Percentiles rank a stretch among this genome's conserved stretches.
phyloP scores from a whole-genome alignment of 2,113 vertebrate genomes.

The Sturnus vulgaris region DNA sequence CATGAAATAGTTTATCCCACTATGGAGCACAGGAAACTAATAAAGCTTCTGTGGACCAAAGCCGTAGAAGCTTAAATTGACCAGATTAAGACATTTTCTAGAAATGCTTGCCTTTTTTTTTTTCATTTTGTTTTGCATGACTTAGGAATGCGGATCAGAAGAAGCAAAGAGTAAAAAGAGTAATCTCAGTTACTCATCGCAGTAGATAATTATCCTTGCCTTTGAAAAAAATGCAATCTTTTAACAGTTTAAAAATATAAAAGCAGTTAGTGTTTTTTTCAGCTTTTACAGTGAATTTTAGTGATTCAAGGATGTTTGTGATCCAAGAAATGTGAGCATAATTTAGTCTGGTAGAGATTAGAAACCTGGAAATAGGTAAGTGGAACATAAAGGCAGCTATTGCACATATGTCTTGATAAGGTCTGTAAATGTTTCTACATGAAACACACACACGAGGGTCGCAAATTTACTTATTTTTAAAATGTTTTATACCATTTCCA shows the following conservation, averaged over 20 bases:
- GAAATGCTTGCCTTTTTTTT: neutral
- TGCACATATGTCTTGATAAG: neutral
- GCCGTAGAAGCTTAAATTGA: slow-evolving; percentile 15
- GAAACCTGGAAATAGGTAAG: neutral
- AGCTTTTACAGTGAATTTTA: neutral
- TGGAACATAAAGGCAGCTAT: neutral
- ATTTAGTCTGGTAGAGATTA: neutral
- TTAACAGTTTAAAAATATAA: neutral
- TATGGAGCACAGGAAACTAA: slow-evolving; percentile 28
- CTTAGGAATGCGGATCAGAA: neutral
- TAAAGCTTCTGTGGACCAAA: slow-evolving; percentile 25
- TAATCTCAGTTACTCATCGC: neutral
- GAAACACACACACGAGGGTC: neutral
- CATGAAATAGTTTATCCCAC: slow-evolving; percentile 56
- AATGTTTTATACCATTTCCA: neutral
- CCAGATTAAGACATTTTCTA: slow-evolving; percentile 39
- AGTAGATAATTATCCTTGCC: neutral
- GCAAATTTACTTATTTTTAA: neutral
- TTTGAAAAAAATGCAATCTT: neutral
- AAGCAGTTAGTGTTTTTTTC: neutral
- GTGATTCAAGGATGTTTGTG: neutral
- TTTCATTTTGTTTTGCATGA: neutral
- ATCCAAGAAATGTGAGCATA: neutral
- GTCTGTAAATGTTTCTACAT: neutral
- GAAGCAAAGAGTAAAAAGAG: neutral